Base-by-base conservation (phyloP, 2,113 vertebrate species). In the Oncorhynchus nerka region DNA sequence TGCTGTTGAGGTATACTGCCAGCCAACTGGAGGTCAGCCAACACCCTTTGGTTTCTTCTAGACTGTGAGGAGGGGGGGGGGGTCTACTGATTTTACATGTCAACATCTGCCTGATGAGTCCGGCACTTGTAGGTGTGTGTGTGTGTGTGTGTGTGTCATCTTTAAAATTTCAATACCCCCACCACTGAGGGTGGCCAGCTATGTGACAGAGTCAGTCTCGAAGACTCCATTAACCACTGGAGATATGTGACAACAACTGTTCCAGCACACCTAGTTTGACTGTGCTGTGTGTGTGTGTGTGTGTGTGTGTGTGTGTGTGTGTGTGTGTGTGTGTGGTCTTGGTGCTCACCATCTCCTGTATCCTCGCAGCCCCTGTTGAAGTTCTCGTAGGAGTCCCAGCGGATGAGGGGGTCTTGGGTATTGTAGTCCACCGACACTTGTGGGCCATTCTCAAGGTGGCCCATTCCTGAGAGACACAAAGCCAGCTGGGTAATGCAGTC, bases 351-450 rank as follows among this genome's bases (percentile, higher is more conserved):
- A 19, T 97, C 95, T 5, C 79, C 22, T 1, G 88, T 83, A 5
- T 96, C 96, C 65, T 97, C 97, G 0, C 91, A 92, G 68, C 88
- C 94, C 7, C 92, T 91, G 71, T 78, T 94, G 83, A 97, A 95
- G 90, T 94, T 96, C 83, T 98, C 97, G 0, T 99, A 99, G 0
- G 97, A 99, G 68, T 99, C 97, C 95, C 97, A 97, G 66, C 97
- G 97, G 84, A 99, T 98, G 79, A 99, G 94, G 0, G 96, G 95
- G 79, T 99, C 97, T 0, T 95, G 94, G 0, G 96, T 99, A 85
- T 97, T 98, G 89, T 98, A 99, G 90, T 99, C 97, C 87, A 99
- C 97, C 0, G 95, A 97, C 67, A 99, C 96, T 0, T 96, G 97
- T 0, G 97, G 97, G 7, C 97, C 97, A 0, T 98, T 99, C 91